Evolutionary conservation across 1,140 invertebrate genomes (phyloP).

Genomic region (Eciton burchellii): DNA sequence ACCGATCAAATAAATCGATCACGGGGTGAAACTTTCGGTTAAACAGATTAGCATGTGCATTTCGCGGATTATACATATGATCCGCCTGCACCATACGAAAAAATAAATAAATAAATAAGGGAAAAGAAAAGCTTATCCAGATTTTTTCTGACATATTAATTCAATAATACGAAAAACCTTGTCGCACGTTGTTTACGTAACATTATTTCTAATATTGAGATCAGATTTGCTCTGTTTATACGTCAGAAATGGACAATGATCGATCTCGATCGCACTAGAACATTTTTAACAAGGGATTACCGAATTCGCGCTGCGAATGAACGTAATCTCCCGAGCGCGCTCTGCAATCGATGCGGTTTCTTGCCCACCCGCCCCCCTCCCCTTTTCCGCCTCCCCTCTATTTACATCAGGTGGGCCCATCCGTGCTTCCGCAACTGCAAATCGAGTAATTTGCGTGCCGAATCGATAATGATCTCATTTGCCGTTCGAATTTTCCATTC

Average conservation of each 20-base stretch:
- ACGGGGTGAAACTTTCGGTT: background rate
- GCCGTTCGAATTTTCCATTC: conserved; percentile 38
- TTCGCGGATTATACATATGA: background rate
- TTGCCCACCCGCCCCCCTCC: background rate
- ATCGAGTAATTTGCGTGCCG: conserved; percentile 68
- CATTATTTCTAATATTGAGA: conserved; percentile 2
- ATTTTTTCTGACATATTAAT: background rate
- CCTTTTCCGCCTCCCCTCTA: too few species aligned
- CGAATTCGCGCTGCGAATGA: background rate
- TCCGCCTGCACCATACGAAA: background rate
- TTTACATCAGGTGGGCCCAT: background rate
- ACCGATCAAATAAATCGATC: background rate
- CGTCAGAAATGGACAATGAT: background rate
- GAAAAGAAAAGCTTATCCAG: too few species aligned
- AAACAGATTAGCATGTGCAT: background rate
- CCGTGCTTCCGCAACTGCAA: conserved; percentile 32
- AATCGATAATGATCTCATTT: conserved; percentile 65
- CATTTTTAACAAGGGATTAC: background rate
- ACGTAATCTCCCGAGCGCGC: background rate
- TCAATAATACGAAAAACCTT: background rate
- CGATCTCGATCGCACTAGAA: background rate
- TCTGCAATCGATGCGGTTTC: background rate
- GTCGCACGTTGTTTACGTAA: background rate
- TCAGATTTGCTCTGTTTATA: background rate
- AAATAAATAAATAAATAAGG: too few species aligned